Base-by-base conservation (phyloP, 2,113 vertebrate genomes). In the Paralichthys olivaceus region DNA sequence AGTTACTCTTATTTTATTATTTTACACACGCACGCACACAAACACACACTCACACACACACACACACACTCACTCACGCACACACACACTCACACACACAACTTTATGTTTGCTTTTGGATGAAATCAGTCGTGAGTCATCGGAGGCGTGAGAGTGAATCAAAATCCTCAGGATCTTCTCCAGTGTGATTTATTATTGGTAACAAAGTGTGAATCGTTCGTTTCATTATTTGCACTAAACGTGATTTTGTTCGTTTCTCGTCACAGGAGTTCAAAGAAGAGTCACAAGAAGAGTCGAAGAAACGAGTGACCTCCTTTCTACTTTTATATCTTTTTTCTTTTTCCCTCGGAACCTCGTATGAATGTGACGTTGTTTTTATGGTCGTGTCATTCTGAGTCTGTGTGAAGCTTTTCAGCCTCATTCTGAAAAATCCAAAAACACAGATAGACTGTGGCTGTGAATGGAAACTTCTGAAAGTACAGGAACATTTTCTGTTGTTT, bases 201-300 rank as follows among this genome's bases (percentile, higher is more conserved):
- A 1, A 64, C 19, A 15, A 45, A 4, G 25, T 54, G 7, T 25
- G n/a, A 45, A 40, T 4, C 7, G 29, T 43, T 40, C n/a, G 14
- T 53, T 55, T 3, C 11, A 5, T 56, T 15, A 22, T 29, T 23
- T 40, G 14, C 15, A 26, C 5, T 56, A 4, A 56, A 26, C 15
- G 0, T 23, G 2, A 8, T 66, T 45, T 63, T 73, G 34, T 75
- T 81, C 32, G 28, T 80, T 15, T 92, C 88, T 68, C 9, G 0
- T 59, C 13, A 47, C 88, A 95, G 91, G 87, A 98, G 97, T 72
- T 97, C 98, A 75, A 99, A 98, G 88, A 99, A 99, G 89, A 99
- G 97, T 81, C 97, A 99, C 92, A 99, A 98, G 94, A 99, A 98
- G 86, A 98, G 96, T 83, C 96, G 96, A n/a, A 93, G 97, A 83